phyloP scores from a whole-genome alignment of 2,888 invertebrate genomes.

The Nasonia oneida region DNA sequence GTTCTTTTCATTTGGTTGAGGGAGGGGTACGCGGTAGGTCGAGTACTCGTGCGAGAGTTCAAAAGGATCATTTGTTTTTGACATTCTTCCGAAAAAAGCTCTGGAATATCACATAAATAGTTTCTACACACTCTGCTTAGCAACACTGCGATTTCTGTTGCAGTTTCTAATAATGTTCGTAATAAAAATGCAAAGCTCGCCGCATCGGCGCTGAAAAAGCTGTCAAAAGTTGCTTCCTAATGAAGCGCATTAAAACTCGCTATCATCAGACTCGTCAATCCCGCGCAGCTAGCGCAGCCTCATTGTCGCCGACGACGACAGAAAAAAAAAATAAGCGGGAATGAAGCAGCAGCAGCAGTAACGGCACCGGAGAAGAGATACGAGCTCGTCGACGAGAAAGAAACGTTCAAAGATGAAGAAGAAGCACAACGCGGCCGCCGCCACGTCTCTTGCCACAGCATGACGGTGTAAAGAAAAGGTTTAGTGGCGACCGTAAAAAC shows the following conservation, averaged over 20 bases:
- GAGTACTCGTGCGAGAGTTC: neutral
- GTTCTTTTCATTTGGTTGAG: neutral
- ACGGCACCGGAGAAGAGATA: neutral
- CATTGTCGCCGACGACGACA: neutral
- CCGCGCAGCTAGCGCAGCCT: neutral
- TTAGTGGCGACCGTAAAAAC: constrained; percentile 62
- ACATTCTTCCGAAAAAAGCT: too few relatives aligned
- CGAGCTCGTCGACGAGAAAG: constrained; percentile 1
- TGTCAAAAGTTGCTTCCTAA: neutral
- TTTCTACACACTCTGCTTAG: too few relatives aligned
- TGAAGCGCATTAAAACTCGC: neutral
- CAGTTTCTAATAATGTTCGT: neutral
- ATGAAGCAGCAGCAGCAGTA: neutral
- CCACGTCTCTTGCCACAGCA: neutral
- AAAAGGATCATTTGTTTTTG: neutral
- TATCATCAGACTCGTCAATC: constrained; percentile 7
- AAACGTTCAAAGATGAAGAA: constrained; percentile 50
- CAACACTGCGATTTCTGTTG: too few relatives aligned
- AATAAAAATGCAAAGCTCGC: neutral
- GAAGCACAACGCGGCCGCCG: neutral
- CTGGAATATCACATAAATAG: too few relatives aligned
- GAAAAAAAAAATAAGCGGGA: constrained; percentile 3
- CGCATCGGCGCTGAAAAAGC: neutral
- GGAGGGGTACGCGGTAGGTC: neutral
- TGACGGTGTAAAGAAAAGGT: constrained; percentile 53